Percentiles rank a stretch among this genome's conserved stretches.
phyloP scores from a whole-genome alignment of 2,888 invertebrate genomes.

The Tortrix viridana region DNA sequence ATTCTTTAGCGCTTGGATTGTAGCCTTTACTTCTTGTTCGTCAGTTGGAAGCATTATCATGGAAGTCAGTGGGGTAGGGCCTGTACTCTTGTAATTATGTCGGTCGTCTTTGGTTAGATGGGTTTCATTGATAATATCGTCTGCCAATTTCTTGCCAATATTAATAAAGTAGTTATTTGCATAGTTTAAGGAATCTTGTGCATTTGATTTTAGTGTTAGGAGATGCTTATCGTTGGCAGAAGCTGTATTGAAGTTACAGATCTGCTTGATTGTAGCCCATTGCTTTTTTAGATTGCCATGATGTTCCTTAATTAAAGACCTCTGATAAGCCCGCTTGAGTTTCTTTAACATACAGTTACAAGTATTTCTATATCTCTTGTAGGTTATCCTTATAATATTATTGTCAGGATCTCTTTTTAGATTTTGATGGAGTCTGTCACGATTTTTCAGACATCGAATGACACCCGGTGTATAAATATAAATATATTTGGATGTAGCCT shows the following conservation, averaged over 20 bases:
- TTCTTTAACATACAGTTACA: slow-evolving; percentile 16
- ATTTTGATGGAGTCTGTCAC: slow-evolving; percentile 20
- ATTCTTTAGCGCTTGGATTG: no score
- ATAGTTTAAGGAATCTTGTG: slow-evolving; percentile 5
- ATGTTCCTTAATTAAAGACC: background rate
- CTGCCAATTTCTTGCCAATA: no score
- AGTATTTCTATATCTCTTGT: slow-evolving; percentile 20
- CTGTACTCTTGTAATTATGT: no score
- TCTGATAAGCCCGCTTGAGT: background rate
- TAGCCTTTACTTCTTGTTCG: no score
- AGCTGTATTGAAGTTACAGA: background rate
- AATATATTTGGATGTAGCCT: no score
- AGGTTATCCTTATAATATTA: background rate
- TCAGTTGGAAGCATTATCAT: no score
- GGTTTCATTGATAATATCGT: background rate
- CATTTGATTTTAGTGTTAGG: background rate
- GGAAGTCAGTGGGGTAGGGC: no score
- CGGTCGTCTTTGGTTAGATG: background rate
- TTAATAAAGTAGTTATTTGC: no score
- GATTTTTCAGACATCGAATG: slow-evolving; percentile 9
- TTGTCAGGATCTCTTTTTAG: slow-evolving; percentile 5
- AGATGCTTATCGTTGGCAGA: background rate
- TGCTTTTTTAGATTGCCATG: background rate
- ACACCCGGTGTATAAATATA: no score
- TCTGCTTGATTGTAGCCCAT: slow-evolving; percentile 6